phyloP scores from a whole-genome alignment of 1,140 invertebrate genomes.

The Brachionus paranguensis region DNA sequence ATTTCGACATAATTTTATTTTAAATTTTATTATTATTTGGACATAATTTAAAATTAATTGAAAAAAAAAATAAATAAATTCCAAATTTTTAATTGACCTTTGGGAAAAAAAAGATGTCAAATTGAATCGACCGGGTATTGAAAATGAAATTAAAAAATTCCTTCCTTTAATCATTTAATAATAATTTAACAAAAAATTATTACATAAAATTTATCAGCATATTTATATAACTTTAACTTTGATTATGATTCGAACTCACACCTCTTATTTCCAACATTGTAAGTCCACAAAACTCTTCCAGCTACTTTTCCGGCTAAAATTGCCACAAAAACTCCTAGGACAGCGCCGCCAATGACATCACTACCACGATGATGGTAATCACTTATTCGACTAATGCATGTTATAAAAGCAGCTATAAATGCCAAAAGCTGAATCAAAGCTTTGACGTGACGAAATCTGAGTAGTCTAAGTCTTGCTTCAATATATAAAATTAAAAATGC shows the following conservation, averaged over 20 bases:
- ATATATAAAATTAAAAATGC: constrained; percentile 54
- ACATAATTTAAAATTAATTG: too few species aligned
- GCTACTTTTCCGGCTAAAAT: not conserved
- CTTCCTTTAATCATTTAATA: not conserved
- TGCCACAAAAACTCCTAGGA: constrained; percentile 51
- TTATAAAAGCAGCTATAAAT: constrained; percentile 8
- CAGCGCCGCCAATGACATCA: constrained; percentile 64
- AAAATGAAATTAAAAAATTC: not conserved
- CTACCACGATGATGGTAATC: constrained; percentile 92
- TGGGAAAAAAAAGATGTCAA: too few species aligned
- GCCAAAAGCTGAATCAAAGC: not conserved
- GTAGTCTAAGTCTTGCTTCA: not conserved
- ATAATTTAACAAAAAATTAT: too few species aligned
- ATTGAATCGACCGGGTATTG: not conserved
- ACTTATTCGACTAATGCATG: constrained; percentile 67
- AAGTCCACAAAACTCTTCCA: constrained; percentile 31
- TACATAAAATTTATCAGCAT: not conserved
- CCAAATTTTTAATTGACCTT: too few species aligned
- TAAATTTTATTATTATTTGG: too few species aligned
- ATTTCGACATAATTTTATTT: too few species aligned
- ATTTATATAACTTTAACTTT: not conserved
- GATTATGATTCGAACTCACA: not conserved
- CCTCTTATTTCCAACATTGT: not conserved
- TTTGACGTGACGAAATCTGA: not conserved
- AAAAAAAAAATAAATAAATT: too few species aligned